Conservation (phyloP, 2,113 vertebrate species). For the Syrmaticus mikado region DNA sequence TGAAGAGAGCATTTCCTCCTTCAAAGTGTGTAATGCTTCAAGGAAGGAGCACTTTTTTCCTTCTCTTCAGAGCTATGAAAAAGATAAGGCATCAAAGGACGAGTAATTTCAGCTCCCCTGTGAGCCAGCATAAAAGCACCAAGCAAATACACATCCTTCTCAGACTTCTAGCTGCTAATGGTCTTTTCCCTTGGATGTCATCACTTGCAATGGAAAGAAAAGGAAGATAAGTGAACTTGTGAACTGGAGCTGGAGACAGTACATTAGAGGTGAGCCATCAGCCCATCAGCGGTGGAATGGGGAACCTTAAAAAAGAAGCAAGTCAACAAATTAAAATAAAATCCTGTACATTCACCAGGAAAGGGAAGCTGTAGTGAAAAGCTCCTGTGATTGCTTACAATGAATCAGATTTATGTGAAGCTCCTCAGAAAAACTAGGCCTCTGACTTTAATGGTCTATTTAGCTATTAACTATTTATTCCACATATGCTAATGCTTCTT, state of each 20-base stretch:
- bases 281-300: not conserved
- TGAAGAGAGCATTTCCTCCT: not conserved
- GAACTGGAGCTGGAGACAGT: not conserved
- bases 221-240: not conserved
- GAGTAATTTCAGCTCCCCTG: not conserved
- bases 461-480: not conserved
- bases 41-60: not conserved
- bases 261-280: not conserved
- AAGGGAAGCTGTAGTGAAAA: not conserved
- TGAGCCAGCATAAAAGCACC: not conserved
- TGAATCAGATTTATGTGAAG: not conserved
- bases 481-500: not conserved
- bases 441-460: not conserved
- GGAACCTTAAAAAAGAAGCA: not conserved
- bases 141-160: not conserved
- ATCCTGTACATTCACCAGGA: not conserved
- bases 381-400: not conserved
- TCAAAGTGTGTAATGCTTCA: not conserved
- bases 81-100: not conserved
- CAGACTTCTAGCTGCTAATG: not conserved
- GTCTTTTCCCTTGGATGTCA: not conserved
- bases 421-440: not conserved
- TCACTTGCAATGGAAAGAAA: not conserved
- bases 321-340: not conserved
- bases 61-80: not conserved